phyloP scores from a whole-genome alignment of 2,113 vertebrate species.

The Pomatorhinus ruficollis region DNA sequence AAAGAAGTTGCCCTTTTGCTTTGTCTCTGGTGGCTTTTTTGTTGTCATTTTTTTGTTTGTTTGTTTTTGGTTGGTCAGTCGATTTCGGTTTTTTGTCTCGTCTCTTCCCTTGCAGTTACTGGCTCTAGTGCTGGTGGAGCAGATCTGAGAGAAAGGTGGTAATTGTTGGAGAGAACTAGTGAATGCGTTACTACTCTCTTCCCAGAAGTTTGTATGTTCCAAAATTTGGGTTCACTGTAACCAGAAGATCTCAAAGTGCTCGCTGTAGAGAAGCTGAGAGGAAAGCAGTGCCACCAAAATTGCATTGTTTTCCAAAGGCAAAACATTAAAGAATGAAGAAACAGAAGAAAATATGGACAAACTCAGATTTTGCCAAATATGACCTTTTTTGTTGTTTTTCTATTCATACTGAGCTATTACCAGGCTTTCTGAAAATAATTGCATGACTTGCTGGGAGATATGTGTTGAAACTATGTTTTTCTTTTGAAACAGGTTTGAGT shows the following conservation, averaged over 20 bases:
- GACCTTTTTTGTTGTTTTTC: background rate
- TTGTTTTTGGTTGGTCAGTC: background rate
- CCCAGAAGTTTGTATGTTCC: background rate
- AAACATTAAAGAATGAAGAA: background rate
- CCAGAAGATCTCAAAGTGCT: background rate
- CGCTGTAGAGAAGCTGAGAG: accelerated
- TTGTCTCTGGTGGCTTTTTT: background rate
- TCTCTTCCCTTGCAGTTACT: background rate
- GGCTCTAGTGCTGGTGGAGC: background rate
- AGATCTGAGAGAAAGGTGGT: background rate
- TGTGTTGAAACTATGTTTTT: background rate
- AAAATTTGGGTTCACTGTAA: background rate
- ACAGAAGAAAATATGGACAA: background rate
- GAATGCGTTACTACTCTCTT: background rate
- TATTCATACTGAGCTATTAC: background rate
- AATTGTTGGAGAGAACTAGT: background rate
- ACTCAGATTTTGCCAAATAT: background rate
- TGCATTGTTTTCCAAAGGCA: background rate
- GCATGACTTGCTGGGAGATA: background rate
- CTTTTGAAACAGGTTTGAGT: background rate
- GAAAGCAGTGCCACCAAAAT: background rate
- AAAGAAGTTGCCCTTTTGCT: background rate
- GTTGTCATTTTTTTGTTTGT: background rate
- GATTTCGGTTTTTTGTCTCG: background rate
- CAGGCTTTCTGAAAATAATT: background rate